Base-by-base conservation (phyloP, 2,797 vertebrate species). In the Hypotaenidia philippensis region DNA sequence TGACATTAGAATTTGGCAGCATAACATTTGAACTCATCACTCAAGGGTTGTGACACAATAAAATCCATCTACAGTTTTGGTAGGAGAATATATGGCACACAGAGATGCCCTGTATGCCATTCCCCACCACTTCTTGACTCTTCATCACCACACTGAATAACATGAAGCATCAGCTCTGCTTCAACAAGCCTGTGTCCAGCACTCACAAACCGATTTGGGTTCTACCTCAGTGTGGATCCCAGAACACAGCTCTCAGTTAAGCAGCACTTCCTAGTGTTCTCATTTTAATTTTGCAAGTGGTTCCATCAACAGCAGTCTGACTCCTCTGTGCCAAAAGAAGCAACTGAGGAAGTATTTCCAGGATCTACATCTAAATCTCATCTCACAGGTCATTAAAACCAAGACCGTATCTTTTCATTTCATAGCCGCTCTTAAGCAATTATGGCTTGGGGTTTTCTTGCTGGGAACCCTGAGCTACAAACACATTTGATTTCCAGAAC, bases 101-200 rank as follows among this genome's bases (percentile, higher is more conserved):
- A 31, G 68, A 57, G 44, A 2, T 2, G 1, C 13, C n/a, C 64
- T 32, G 22, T 1, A 0, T 8, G 13, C 21, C 21, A 31, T n/a
- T 76, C 47, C 75, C 11, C 2, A 22, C 25, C 55, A 2, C 40
- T 69, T 72, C 55, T 31, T 47, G 57, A 38, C 18, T 0, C 1
- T n/a, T 50, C 44, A 5, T 11, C 45, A 1, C 4, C 36, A 31
- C 9, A 47, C 14, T 27, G 29, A 78, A 1, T 13, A 59, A 44
- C 6, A 53, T 2, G 2, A 81, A 52, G 10, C 7, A 5, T 22
- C 76, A 49, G 20, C 69, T 90, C 66, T 31, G 57, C 59, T 59
- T 23, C 76, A 64, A 18, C 26, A 41, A 55, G 27, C 7, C 5
- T 3, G 32, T 13, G 55, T 2, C 19, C 63, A 72, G 40, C 49